phyloP scores from a whole-genome alignment of 2,888 invertebrate genomes.

The Sesamia inferens region DNA sequence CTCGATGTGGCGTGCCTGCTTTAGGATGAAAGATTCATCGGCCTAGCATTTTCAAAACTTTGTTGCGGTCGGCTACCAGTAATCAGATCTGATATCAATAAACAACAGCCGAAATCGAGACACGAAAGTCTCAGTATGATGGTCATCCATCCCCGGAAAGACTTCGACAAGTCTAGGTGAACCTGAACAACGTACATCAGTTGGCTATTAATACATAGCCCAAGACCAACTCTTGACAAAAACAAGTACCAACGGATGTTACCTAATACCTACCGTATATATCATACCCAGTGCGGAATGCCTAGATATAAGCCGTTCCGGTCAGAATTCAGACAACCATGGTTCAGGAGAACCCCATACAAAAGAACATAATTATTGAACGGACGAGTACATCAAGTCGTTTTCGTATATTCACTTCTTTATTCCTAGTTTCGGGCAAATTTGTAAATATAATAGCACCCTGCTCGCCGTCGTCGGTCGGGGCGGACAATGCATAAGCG shows the following conservation, averaged over 20 bases:
- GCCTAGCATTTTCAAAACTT: background rate
- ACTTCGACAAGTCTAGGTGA: background rate
- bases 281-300: background rate
- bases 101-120: no score
- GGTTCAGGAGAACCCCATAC: slow-evolving; percentile 13
- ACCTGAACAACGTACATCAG: background rate
- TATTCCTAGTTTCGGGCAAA: slow-evolving; percentile 65
- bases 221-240: no score
- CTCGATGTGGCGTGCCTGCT: background rate
- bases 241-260: background rate
- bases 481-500: slow-evolving; percentile 77
- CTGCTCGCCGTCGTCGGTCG: slow-evolving; percentile 34
- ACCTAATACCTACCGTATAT: background rate
- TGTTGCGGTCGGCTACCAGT: background rate
- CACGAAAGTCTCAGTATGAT: background rate
- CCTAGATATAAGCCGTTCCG: background rate
- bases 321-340: background rate
- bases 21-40: background rate
- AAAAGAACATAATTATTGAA: slow-evolving; percentile 44
- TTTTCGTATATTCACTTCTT: slow-evolving; percentile 65
- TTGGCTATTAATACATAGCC: background rate
- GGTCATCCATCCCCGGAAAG: no score
- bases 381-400: slow-evolving; percentile 40
- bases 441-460: slow-evolving; percentile 81
- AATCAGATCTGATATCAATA: no score